Evolutionary conservation across 1,140 invertebrate genomes (phyloP).

Genomic region (Drosophila sechellia): DNA sequence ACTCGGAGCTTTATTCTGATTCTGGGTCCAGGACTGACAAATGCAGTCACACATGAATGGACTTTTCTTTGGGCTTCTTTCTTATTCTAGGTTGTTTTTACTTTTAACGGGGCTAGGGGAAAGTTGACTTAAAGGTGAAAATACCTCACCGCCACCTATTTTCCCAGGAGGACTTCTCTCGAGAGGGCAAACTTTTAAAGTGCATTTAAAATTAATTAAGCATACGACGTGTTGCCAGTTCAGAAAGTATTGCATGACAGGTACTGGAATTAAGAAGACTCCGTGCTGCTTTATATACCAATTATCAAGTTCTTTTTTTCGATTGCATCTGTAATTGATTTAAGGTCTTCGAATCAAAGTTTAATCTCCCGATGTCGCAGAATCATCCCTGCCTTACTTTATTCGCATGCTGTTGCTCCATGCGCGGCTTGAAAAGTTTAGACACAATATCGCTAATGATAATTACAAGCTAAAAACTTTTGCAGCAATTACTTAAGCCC

Average conservation of each 20-base stretch:
- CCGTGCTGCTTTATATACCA: slow-evolving; percentile 33
- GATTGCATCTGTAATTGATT: slow-evolving; percentile 37
- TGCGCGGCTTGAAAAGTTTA: slow-evolving; percentile 74
- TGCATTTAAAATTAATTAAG: slow-evolving; percentile 83
- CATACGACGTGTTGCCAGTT: slow-evolving; percentile 60
- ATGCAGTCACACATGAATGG: slow-evolving; percentile 74
- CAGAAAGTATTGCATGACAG: slow-evolving; percentile 33
- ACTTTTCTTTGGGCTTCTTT: slow-evolving; percentile 15
- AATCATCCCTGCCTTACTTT: slow-evolving; percentile 2
- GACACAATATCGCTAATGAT: slow-evolving; percentile 83
- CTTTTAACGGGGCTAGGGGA: slow-evolving; percentile 32
- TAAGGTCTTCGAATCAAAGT: slow-evolving; percentile 39
- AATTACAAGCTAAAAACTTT: slow-evolving; percentile 82
- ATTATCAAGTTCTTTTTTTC: slow-evolving; percentile 41
- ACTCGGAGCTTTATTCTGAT: slow-evolving; percentile 6
- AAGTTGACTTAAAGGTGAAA: slow-evolving; percentile 64
- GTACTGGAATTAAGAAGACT: slow-evolving; percentile 39
- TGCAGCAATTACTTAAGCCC: slow-evolving; percentile 50
- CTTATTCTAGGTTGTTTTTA: slow-evolving; percentile 35
- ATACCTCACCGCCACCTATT: slow-evolving; percentile 9
- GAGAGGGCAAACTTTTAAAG: slow-evolving; percentile 65
- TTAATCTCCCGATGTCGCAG: slow-evolving; percentile 7
- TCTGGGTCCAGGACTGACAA: slow-evolving; percentile 54
- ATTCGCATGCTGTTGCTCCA: slow-evolving; percentile 59
- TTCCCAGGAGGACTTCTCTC: slow-evolving; percentile 13